Percentiles rank a stretch among this genome's conserved stretches.
Evolutionary conservation across 2,888 invertebrate species (phyloP).

Genomic region (Epirrita christyi): DNA sequence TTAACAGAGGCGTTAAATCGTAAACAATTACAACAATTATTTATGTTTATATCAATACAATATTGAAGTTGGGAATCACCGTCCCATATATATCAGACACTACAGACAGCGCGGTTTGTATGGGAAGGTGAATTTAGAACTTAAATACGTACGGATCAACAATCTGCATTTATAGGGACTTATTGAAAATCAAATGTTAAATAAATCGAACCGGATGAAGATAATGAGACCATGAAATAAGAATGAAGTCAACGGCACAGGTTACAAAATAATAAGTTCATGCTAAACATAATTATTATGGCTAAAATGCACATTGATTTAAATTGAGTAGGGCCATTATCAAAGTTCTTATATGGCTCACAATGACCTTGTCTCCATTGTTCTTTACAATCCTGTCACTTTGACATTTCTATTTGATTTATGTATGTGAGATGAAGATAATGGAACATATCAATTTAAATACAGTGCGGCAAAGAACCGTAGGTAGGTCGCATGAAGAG

Average conservation of each 20-base stretch:
- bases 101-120: no score
- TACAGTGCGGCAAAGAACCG: constrained; percentile 71
- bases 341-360: constrained; percentile 17
- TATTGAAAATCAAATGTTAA: neutral
- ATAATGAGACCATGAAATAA: constrained; percentile 14
- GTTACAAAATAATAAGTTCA: constrained; percentile 21
- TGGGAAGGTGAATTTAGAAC: no score
- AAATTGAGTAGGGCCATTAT: constrained; percentile 25
- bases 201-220: neutral
- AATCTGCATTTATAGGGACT: neutral
- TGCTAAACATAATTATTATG: constrained; percentile 13
- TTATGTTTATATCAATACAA: no score
- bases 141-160: no score
- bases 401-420: constrained; percentile 54
- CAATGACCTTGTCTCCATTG: constrained; percentile 35
- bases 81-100: no score
- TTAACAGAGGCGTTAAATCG: no score
- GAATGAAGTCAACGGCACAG: constrained; percentile 16
- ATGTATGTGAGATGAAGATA: constrained; percentile 55
- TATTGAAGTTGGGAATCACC: no score
- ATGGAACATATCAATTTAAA: constrained; percentile 61
- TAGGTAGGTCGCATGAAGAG: constrained; percentile 58
- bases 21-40: no score
- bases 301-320: constrained; percentile 24
- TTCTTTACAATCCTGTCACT: constrained; percentile 40